Base-by-base conservation (phyloP, 2,113 vertebrate species). In the Nesospiza acunhae region DNA sequence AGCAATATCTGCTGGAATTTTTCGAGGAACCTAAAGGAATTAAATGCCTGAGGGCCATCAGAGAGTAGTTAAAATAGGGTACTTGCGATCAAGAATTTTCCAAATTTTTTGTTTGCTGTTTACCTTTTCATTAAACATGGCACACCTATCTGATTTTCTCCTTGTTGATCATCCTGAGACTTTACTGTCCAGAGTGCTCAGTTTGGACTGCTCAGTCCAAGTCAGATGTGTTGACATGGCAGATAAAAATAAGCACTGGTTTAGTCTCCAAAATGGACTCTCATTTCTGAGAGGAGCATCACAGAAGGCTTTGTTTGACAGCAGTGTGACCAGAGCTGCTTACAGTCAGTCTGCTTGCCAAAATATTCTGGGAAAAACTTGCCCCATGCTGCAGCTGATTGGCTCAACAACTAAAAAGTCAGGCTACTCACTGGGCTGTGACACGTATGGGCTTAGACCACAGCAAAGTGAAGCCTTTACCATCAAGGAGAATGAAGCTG, bases 401-500 rank as follows among this genome's bases (percentile, higher is more conserved):
- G 35, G 31, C 18, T 47, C 15, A 58, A 16, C 18, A 69, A 18
- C 23, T n/a, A 63, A 67, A 58, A 53, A 47, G 28, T 64, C 6
- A 26, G 64, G 8, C 3, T 79, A 8, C 9, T 63, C 3, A 4
- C 0, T 5, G 11, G 33, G 5, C 24, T 68, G 26, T 50, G 39
- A 16, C 15, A 24, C 11, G 53, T 49, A 2, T 0, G 0, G 24
- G 27, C 33, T 79, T 24, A 72, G 33, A 35, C 6, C 6, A 44
- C 15, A 68, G 24, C 39, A 39, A 42, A 67, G 12, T 18, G 44
- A 30, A 72, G 15, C 27, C 16, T 77, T 88, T 19, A 31, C 10
- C 11, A 39, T n/a, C 12, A 39, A 52, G 31, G 22, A 64, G 15
- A 19, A 52, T 4, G 16, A 64, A 86, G 24, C 15, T 67, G 33